phyloP scores from a whole-genome alignment of 2,113 vertebrate species.

The Aythya baeri region DNA sequence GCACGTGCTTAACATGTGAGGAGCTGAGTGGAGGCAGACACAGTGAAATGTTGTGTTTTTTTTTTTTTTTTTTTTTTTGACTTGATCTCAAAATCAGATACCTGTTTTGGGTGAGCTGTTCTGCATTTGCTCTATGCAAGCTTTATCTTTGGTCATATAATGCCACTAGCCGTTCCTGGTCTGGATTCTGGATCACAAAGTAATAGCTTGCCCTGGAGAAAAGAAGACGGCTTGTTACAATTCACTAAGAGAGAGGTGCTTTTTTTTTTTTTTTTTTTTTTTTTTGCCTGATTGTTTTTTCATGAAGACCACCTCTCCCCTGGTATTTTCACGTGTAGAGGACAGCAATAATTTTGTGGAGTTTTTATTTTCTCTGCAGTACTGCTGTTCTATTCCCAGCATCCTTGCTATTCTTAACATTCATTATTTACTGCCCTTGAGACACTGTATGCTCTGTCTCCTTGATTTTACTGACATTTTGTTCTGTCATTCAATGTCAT shows the following conservation, averaged over 20 bases:
- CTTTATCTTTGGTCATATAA: background rate
- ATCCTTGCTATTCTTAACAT: constrained; percentile 20
- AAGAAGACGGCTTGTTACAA: background rate
- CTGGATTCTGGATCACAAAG: background rate
- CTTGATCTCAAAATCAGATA: accelerated
- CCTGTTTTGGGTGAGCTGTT: background rate
- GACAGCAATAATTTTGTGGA: background rate
- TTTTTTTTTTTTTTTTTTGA: background rate
- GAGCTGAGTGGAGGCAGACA: background rate
- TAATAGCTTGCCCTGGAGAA: background rate
- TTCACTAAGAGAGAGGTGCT: background rate
- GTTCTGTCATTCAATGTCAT: constrained; percentile 59
- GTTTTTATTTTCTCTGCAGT: constrained; percentile 39
- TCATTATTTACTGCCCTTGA: constrained; percentile 61
- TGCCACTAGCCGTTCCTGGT: background rate
- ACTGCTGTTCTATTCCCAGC: constrained; percentile 39
- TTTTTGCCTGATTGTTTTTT: constrained; percentile 2
- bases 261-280: background rate
- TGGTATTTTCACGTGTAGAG: background rate
- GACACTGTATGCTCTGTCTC: constrained; percentile 42
- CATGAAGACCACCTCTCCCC: constrained; percentile 13
- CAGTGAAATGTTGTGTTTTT: background rate
- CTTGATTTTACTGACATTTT: constrained; percentile 62
- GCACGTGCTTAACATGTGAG: background rate
- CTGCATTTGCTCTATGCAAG: background rate